Evolutionary conservation across 30 jellyfish, hydroid and myxozoan species (phyloP).

Genomic region (Rhopilema esculentum): DNA sequence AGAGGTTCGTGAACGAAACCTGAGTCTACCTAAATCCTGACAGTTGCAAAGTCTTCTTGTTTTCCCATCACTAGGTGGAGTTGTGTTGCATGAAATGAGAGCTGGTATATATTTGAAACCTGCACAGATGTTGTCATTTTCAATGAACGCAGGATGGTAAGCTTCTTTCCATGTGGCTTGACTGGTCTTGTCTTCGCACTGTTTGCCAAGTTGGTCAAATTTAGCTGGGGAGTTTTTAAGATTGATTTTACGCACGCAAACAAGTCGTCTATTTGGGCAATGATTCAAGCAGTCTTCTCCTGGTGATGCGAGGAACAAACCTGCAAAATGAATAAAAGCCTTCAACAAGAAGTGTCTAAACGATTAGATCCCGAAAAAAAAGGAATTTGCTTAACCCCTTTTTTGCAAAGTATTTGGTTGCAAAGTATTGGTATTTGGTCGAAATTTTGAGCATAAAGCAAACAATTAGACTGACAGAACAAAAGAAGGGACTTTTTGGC

Average conservation of each 20-base stretch:
- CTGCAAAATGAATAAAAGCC: background rate
- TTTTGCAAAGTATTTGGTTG: no score
- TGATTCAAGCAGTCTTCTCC: slow-evolving; percentile 24
- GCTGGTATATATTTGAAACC: slow-evolving; percentile 35
- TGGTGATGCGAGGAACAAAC: slow-evolving; percentile 25
- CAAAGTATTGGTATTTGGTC: no score
- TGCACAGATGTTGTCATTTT: slow-evolving; percentile 35
- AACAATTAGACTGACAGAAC: no score
- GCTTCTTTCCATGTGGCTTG: slow-evolving; percentile 24
- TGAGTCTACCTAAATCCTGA: slow-evolving; percentile 33
- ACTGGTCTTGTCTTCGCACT: slow-evolving; percentile 15
- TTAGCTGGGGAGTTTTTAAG: slow-evolving; percentile 19
- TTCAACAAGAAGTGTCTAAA: no score
- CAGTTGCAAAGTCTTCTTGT: slow-evolving; percentile 66
- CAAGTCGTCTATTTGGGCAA: slow-evolving; percentile 8
- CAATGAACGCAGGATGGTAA: slow-evolving; percentile 39
- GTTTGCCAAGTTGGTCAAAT: slow-evolving; percentile 15
- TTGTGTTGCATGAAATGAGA: slow-evolving; percentile 32
- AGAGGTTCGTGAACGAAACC: no score
- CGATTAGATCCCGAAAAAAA: no score
- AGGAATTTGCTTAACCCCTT: no score
- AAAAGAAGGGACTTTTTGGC: no score
- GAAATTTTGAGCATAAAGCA: no score
- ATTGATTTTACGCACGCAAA: slow-evolving; percentile 42
- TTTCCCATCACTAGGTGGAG: slow-evolving; percentile 59